phyloP scores from a whole-genome alignment of 2,888 invertebrate species.

The Zygaena filipendulae region DNA sequence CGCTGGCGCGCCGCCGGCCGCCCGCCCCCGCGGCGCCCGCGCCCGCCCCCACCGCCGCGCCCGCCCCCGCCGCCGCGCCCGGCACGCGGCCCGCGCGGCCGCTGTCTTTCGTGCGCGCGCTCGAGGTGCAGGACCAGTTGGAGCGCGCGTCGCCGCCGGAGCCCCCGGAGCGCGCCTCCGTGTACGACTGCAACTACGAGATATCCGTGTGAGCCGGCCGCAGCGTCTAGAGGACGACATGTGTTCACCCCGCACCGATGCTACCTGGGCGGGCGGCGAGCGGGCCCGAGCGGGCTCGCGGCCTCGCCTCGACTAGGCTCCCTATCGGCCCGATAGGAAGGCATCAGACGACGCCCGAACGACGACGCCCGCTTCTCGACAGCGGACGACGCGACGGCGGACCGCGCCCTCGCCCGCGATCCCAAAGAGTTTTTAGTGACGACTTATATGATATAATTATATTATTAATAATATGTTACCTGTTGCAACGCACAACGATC shows the following conservation, averaged over 20 bases:
- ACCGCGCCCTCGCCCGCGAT: constrained; percentile 15
- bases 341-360: too few relatives aligned
- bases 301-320: constrained; percentile 5
- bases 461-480: too few relatives aligned
- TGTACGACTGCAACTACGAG: constrained; percentile 95
- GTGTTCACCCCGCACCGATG: constrained; percentile 6
- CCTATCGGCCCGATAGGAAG: too few relatives aligned
- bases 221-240: constrained; percentile 8
- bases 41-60: constrained; percentile 68
- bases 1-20: constrained; percentile 35
- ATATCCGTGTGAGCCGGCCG: constrained; percentile 83
- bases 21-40: constrained; percentile 58
- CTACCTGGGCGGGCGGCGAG: constrained; percentile 1
- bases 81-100: constrained; percentile 71
- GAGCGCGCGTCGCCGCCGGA: constrained; percentile 75
- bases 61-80: constrained; percentile 52
- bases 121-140: constrained; percentile 90
- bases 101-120: constrained; percentile 88
- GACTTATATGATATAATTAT: too few relatives aligned
- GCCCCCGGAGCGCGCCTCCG: constrained; percentile 86
- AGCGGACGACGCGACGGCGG: too few relatives aligned
- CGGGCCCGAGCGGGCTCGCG: too few relatives aligned
- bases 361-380: too few relatives aligned
- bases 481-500: constrained; percentile 22
- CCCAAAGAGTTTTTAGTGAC: constrained; percentile 23